These are phyloP conservation scores for Hypotaenidia okinawae DNA, from an alignment of 2,797 vertebrate genomes.

Conservation along the genomic window DNA sequence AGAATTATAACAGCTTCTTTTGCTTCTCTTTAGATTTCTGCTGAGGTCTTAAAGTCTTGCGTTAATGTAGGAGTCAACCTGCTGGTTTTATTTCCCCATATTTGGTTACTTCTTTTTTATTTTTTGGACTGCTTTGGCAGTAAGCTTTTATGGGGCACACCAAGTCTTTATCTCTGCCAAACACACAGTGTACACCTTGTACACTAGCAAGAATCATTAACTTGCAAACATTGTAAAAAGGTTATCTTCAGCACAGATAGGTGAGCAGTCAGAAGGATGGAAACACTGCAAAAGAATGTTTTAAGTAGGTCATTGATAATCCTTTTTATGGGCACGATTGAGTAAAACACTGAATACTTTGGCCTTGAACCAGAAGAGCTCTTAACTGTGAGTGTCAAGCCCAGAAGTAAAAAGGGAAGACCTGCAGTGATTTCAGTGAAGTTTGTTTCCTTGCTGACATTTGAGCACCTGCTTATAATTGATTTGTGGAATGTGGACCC, in stretches of 20 bases:
- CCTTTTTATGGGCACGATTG: neutral
- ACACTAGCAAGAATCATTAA: constrained; percentile 49
- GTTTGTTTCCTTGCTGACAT: neutral
- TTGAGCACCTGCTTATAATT: neutral
- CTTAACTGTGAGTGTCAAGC: neutral
- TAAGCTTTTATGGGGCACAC: neutral
- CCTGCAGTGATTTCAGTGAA: neutral
- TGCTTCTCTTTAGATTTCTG: neutral
- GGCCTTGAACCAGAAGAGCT: constrained; percentile 18
- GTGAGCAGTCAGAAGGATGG: constrained; percentile 9
- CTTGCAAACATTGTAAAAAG: neutral
- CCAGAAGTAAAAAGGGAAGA: neutral
- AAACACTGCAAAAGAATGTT: neutral
- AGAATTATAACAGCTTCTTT: neutral
- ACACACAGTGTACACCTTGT: neutral
- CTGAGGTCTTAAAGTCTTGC: neutral
- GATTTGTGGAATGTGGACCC: neutral
- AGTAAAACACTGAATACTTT: constrained; percentile 27
- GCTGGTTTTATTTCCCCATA: neutral
- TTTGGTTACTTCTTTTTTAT: neutral
- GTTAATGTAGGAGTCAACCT: neutral
- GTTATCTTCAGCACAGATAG: neutral
- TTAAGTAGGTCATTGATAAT: constrained; percentile 29
- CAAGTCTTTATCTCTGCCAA: neutral
- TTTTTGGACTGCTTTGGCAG: neutral